Evolutionary conservation across 1,140 invertebrate genomes (phyloP).

Genomic region (Drosophila saltans): DNA sequence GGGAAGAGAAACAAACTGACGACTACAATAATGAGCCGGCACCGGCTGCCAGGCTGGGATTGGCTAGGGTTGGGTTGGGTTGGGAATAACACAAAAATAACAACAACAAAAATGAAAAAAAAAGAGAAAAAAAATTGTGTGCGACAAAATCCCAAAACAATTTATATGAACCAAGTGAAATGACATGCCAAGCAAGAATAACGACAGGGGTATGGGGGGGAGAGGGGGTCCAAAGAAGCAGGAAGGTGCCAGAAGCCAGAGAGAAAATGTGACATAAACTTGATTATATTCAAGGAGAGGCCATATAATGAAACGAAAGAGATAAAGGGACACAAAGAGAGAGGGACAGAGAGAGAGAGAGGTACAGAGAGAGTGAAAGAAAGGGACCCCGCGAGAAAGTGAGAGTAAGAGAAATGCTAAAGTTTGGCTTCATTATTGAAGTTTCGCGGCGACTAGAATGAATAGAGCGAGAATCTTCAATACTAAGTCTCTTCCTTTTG

Average conservation of each 20-base stretch:
- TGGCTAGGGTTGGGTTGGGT: conserved; percentile 7
- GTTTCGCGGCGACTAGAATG: background rate
- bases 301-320: conserved; percentile 59
- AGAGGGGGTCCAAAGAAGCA: conserved; percentile 3
- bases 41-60: conserved; percentile 42
- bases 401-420: background rate
- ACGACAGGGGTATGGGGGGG: background rate
- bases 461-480: background rate
- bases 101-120: conserved; percentile 13
- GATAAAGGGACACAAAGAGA: conserved; percentile 6
- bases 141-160: conserved; percentile 76
- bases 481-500: background rate
- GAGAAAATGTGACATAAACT: conserved; percentile 66
- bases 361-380: background rate
- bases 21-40: conserved; percentile 69
- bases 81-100: conserved; percentile 34
- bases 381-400: too few species aligned
- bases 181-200: conserved; percentile 49
- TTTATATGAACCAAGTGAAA: conserved; percentile 67
- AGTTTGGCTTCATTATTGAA: background rate
- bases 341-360: background rate
- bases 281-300: conserved; percentile 49
- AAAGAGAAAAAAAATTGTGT: conserved; percentile 30
- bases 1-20: conserved; percentile 69
- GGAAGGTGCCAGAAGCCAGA: conserved; percentile 14